Evolutionary conservation across 92 coral and sea anemone genomes (phyloP), one percentile per base, ranked within the genome.

Genomic region (Blastomussa wellsi): DNA sequence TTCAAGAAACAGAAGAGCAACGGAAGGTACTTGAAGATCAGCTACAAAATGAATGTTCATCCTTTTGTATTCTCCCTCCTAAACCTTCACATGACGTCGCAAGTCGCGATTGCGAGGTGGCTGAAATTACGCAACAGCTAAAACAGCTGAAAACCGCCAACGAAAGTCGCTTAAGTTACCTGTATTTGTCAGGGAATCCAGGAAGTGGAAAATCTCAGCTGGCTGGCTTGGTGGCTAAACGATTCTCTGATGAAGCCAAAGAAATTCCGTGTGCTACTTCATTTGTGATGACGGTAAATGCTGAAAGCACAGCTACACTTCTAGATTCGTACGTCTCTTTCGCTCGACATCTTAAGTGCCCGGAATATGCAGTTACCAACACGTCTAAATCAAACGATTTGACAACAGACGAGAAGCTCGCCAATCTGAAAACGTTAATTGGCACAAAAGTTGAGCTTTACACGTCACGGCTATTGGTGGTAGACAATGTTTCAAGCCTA

Each of bases 401-500:
- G 19, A 88, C 44, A 55, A 42, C 69, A 13, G 49, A 44, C 49
- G 49, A 44, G 49, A 44, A 8, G 12, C 7, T 44, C 49, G 11
- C 49, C 49, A 44, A 8, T 13, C 49, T 44, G 49, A 44, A 44
- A 13, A 44, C 49, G 11, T 8, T 44, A 8, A 44, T 44, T 44
- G 11, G 49, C 49, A 3, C 49, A 44, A 44, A 44, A 44, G 11
- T 44, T 13, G 12, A 44, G 49, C 49, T 44, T 44, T 44, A 3
- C 49, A 44, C 49, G 11, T 3, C 49, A 10, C 11, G 49, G 49
- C 10, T 72, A 69, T 28, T 83, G 71, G 41, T 83, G 28, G 87
- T 49, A 26, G 81, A 73, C 48, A 83, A 83, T 26, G 81, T 83
- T 7, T 38, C 60, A 31, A 55, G 59, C 53, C 79, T 76, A 49